Evolutionary conservation across 2,113 vertebrate species (phyloP), one percentile per base, ranked within the genome.

Genomic region (Morphnarchus princeps): DNA sequence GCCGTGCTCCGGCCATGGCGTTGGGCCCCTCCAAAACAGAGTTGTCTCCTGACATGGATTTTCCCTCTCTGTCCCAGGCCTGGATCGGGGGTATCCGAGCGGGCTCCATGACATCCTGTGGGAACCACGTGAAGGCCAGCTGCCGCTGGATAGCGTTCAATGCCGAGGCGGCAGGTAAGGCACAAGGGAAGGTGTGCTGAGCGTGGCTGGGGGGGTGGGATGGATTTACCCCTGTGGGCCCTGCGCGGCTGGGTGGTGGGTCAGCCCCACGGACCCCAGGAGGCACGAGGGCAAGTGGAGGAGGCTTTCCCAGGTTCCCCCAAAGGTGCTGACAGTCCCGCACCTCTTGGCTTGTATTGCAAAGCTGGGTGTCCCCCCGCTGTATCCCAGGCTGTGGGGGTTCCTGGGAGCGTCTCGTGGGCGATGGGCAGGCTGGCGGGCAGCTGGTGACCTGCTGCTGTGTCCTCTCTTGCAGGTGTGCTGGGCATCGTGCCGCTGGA

Each of bases 71-170:
- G 45, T 95, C 76, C 16, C 95, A 99, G 99, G 98, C 96, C 85
- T 99, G 99, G 99, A 99, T 99, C 50, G 94, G 93, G 86, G 98
- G 98, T 47, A 94, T 99, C 55, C 98, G 97, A 79, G 98, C 98
- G 0, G 98, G 98, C 71, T 98, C 98, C 2, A 17, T 97, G 28
- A 13, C 97, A 3, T 98, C 98, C 73, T 98, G 97, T 61, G 99
- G 99, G 50, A 99, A 97, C 97, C 98, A 98, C 3, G 99, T 99
- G 96, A 99, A 99, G 97, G 98, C 99, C 24, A 99, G 98, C 97
- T 97, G 98, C 95, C 96, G 70, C 86, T 97, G 99, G 84, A 98
- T 99, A 5, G 99, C 98, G 2, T 99, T 99, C 97, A 99, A 84
- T 32, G 96, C 98, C 0, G 99, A 99, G 67, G 97, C 97, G 1